Conservation (phyloP, 1,140 invertebrate species). For the Brachionus calyciflorus region DNA sequence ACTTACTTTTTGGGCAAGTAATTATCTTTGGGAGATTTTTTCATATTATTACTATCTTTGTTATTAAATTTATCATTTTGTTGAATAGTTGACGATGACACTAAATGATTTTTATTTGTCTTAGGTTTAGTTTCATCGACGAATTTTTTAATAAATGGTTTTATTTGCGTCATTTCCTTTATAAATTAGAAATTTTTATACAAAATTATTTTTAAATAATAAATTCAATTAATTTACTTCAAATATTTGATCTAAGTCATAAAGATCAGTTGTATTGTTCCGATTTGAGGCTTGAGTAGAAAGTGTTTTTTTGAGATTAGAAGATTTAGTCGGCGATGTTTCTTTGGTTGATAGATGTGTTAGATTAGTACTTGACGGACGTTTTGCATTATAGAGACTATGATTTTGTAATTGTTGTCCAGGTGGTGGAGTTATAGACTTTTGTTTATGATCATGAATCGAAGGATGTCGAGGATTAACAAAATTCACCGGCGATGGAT, state of each 20-base stretch:
- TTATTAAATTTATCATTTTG: neutral
- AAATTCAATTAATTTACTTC: too few relatives aligned
- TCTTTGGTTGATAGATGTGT: conserved; percentile 2
- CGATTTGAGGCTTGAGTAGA: neutral
- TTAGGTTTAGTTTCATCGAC: neutral
- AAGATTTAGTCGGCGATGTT: neutral
- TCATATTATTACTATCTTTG: too few relatives aligned
- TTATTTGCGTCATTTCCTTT: conserved; percentile 30
- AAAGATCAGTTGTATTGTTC: neutral
- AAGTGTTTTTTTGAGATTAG: neutral
- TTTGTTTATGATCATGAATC: neutral
- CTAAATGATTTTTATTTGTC: neutral
- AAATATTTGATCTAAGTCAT: neutral
- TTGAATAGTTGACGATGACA: neutral
- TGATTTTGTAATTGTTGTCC: too few relatives aligned
- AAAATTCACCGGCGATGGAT: too few relatives aligned
- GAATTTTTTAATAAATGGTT: conserved; percentile 10
- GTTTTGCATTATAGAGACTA: neutral
- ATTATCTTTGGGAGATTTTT: too few relatives aligned
- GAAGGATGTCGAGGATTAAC: neutral
- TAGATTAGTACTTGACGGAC: conserved; percentile 11
- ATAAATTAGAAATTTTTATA: neutral
- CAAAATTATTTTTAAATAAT: neutral
- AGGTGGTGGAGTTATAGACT: conserved; percentile 5
- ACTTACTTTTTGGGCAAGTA: too few relatives aligned